Conservation (phyloP, 2,797 vertebrate genomes). For the Tachyglossus aculeatus region DNA sequence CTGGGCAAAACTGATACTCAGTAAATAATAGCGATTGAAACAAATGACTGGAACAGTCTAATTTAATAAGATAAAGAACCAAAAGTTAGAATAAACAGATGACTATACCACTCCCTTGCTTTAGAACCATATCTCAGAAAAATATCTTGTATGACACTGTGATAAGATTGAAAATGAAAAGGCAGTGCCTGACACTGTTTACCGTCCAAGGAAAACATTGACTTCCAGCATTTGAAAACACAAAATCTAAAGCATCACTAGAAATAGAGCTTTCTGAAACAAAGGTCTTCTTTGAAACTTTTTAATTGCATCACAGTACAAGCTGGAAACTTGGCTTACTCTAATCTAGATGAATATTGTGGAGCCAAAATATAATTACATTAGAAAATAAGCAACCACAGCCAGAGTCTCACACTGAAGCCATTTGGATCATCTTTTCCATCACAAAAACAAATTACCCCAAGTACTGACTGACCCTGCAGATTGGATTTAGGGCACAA, state of each 20-base stretch:
- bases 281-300: constrained; percentile 22
- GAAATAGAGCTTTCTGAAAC: constrained; percentile 10
- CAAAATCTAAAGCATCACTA: neutral
- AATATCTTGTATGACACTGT: neutral
- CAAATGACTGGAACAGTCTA: no score
- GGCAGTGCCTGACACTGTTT: constrained; percentile 9
- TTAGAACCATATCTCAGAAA: constrained; percentile 44
- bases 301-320: neutral
- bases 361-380: neutral
- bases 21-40: no score
- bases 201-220: constrained; percentile 50
- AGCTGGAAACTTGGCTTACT: neutral
- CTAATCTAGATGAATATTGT: no score
- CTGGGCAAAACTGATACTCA: no score
- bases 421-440: fast-evolving
- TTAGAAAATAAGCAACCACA: constrained; percentile 1
- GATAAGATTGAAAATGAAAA: constrained; percentile 45
- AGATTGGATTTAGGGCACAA: neutral
- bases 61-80: no score
- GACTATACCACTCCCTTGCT: no score
- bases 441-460: neutral
- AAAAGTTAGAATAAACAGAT: no score
- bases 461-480: neutral
- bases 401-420: neutral
- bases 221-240: constrained; percentile 30